Conservation (phyloP, 2,113 vertebrate genomes). For the Sisor rabdophorus region DNA sequence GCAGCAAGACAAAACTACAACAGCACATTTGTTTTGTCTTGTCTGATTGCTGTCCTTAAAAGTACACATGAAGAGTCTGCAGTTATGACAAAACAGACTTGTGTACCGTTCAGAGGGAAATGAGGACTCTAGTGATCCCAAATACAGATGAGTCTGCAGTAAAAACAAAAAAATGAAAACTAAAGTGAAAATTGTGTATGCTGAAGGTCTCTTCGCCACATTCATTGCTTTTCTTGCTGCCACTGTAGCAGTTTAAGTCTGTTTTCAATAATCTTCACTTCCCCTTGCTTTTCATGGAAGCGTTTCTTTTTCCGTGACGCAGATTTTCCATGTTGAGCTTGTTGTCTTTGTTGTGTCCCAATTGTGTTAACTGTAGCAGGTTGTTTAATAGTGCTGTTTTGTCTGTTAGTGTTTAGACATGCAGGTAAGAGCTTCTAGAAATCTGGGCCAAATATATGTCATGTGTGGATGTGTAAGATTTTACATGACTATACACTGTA, state of each 20-base stretch:
- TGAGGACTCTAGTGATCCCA: background rate
- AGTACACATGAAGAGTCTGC: background rate
- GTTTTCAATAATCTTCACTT: slow-evolving; percentile 35
- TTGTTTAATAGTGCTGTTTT: slow-evolving; percentile 30
- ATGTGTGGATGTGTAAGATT: background rate
- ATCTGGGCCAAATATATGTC: background rate
- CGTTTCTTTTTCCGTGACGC: slow-evolving; percentile 60
- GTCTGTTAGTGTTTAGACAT: slow-evolving; percentile 51
- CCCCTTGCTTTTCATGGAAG: slow-evolving; percentile 36
- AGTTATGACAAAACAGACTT: background rate
- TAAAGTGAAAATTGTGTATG: background rate
- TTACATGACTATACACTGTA: background rate
- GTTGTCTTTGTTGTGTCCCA: slow-evolving; percentile 44
- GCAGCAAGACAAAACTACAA: background rate
- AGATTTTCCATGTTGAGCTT: slow-evolving; percentile 62
- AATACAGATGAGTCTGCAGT: background rate
- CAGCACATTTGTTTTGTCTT: slow-evolving; percentile 18
- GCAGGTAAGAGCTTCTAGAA: slow-evolving; percentile 52
- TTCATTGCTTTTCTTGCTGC: background rate
- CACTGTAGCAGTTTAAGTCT: slow-evolving; percentile 13
- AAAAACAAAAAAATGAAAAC: background rate
- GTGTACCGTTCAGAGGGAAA: background rate
- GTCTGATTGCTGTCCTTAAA: background rate
- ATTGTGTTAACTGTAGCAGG: slow-evolving; percentile 22
- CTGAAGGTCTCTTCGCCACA: background rate